Percentiles rank a stretch among this genome's conserved stretches.
These are phyloP conservation scores for Sialia sialis DNA, from an alignment of 2,113 vertebrate genomes.

Conservation along the genomic window DNA sequence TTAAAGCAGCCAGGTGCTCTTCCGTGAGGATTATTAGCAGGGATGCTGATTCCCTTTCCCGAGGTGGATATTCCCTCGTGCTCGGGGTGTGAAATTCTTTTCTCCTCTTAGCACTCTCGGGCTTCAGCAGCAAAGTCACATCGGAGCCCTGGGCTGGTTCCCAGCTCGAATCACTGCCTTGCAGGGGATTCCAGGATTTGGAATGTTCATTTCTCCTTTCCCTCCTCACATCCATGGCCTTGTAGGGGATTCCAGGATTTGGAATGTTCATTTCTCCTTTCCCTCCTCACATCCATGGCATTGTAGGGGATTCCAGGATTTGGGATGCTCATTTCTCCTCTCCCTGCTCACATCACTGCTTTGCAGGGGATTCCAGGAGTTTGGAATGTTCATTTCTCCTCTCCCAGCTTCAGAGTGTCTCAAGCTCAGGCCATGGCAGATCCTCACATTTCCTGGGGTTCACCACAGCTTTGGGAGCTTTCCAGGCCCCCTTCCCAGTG, in stretches of 20 bases:
- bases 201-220: too few species aligned
- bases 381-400: not conserved
- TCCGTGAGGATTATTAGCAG: not conserved
- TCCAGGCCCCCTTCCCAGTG: not conserved
- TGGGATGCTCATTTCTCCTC: too few species aligned
- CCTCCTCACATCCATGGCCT: too few species aligned
- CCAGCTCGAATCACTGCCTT: not conserved
- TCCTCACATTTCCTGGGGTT: not conserved
- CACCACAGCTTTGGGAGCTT: not conserved
- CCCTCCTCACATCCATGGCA: not conserved
- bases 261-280: not conserved
- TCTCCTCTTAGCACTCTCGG: not conserved
- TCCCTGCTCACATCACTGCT: too few species aligned
- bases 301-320: too few species aligned
- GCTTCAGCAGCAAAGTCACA: not conserved
- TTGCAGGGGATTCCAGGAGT: not conserved
- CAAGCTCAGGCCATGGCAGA: not conserved
- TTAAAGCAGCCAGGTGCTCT: not conserved
- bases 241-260: not conserved
- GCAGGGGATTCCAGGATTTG: too few species aligned
- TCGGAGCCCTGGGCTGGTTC: not conserved
- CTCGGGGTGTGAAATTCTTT: not conserved
- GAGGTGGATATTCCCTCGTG: not conserved
- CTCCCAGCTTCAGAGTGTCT: not conserved
- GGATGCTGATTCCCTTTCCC: not conserved